Evolutionary conservation across 2,113 vertebrate genomes (phyloP), one percentile per base, ranked within the genome.

Genomic region (Panthera uncia): DNA sequence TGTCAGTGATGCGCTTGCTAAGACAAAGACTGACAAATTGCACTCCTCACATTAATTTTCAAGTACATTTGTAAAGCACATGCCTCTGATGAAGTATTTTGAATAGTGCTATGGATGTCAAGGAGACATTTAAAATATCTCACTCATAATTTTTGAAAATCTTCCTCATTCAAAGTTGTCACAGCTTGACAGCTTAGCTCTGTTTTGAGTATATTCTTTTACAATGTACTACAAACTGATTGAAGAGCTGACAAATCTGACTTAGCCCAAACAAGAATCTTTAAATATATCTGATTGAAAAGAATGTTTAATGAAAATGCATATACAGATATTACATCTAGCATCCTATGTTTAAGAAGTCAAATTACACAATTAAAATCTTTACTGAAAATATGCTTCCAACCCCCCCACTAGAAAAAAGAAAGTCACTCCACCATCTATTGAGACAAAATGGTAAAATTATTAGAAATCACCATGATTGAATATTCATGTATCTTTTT

Each of bases 121-220:
- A 98, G 98, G 95, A 98, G 98, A 98, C 97, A 90, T 98, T 97
- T 97, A 97, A 98, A 98, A 98, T 97, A 95, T 97, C 97, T 98
- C 98, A 98, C 98, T 98, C 97, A 97, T 96, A 98, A 98, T 98
- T 98, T 98, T 81, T 97, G 95, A 98, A 98, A 98, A 98, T 94
- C 96, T 97, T 97, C 97, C 89, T 97, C 97, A 98, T 98, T 98
- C 98, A 97, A 88, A 98, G 89, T 98, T 97, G 98, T 97, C 98
- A 97, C 94, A 96, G 98, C 97, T 94, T 98, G 98, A 98, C 98
- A 98, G 97, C 96, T 94, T 52, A 90, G 85, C 95, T 97, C 96
- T 98, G 98, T 98, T 97, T 97, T 91, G 97, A 98, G 97, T 97
- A 76, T 97, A 97, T 98, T 97, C 97, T 97, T 98, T 96, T 93